Conservation (phyloP, 1,140 invertebrate species). For the Drosophila guanche region DNA sequence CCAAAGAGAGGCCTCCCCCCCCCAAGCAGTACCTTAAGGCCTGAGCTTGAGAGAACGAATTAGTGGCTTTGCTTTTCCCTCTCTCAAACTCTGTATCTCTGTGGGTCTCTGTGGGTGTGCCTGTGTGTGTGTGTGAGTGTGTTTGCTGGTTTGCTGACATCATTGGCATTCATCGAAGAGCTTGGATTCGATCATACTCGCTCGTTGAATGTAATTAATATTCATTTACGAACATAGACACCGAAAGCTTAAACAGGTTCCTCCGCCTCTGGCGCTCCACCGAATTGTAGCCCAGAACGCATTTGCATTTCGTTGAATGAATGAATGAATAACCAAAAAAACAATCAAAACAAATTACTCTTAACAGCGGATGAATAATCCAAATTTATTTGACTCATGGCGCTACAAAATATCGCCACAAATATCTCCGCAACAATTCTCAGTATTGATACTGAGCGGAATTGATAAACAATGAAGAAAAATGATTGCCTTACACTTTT, state of each 20-base stretch:
- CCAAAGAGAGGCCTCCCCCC: too few relatives aligned
- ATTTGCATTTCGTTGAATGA: slow-evolving; percentile 48
- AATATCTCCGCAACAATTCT: too few relatives aligned
- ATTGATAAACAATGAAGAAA: too few relatives aligned
- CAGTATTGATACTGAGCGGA: too few relatives aligned
- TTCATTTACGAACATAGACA: slow-evolving; percentile 56
- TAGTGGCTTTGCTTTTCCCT: too few relatives aligned
- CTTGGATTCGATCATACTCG: slow-evolving; percentile 60
- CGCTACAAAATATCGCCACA: too few relatives aligned
- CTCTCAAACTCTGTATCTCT: neutral
- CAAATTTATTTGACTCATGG: slow-evolving; percentile 25
- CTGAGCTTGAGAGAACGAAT: too few relatives aligned
- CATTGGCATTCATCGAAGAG: slow-evolving; percentile 49
- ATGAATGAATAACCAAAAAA: slow-evolving; percentile 18
- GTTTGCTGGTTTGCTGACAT: slow-evolving; percentile 52
- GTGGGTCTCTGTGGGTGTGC: neutral
- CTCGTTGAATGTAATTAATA: slow-evolving; percentile 63
- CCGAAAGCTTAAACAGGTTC: slow-evolving; percentile 52
- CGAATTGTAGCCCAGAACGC: slow-evolving; percentile 2
- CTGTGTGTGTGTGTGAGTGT: slow-evolving; percentile 15
- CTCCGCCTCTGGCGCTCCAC: neutral
- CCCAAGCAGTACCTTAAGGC: too few relatives aligned
- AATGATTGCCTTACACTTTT: too few relatives aligned
- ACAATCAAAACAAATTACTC: slow-evolving; percentile 5
- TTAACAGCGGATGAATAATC: slow-evolving; percentile 25